Evolutionary conservation across 2,113 vertebrate genomes (phyloP).

Genomic region (Leptodactylus fuscus): DNA sequence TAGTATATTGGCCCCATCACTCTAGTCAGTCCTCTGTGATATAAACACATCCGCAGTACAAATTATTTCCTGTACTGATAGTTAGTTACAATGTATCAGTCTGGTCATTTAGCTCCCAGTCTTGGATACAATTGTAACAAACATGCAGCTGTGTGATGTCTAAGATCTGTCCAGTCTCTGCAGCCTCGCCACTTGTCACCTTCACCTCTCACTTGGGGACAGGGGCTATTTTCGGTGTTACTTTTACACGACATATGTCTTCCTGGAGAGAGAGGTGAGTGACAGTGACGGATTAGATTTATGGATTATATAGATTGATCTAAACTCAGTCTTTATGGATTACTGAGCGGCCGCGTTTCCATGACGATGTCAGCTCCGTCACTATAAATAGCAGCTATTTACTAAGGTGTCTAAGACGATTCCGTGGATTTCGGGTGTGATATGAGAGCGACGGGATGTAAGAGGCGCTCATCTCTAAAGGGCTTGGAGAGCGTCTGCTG

Average conservation of each 20-base stretch:
- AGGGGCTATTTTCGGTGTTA: neutral
- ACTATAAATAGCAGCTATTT: conserved; percentile 14
- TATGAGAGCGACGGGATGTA: neutral
- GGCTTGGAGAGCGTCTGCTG: neutral
- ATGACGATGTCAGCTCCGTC: conserved; percentile 2
- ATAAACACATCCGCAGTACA: too few relatives aligned
- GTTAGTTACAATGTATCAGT: too few relatives aligned
- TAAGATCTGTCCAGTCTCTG: too few relatives aligned
- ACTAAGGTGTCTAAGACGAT: conserved; percentile 33
- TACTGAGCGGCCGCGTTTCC: neutral
- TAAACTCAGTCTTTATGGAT: conserved; percentile 22
- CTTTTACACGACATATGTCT: conserved; percentile 6
- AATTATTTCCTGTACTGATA: too few relatives aligned
- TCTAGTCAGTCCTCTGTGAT: too few relatives aligned
- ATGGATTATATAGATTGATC: conserved; percentile 30
- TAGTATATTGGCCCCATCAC: too few relatives aligned
- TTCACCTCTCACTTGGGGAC: neutral
- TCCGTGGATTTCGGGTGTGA: conserved; percentile 11
- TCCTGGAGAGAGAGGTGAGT: neutral
- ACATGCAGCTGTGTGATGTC: too few relatives aligned
- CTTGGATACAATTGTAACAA: too few relatives aligned
- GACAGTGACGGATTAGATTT: conserved; percentile 29
- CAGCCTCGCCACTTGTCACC: neutral
- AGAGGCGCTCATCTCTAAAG: neutral
- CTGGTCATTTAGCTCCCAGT: too few relatives aligned